Evolutionary conservation across 2,888 invertebrate genomes (phyloP), one percentile per base, ranked within the genome.

Genomic region (Hydraecia micacea): DNA sequence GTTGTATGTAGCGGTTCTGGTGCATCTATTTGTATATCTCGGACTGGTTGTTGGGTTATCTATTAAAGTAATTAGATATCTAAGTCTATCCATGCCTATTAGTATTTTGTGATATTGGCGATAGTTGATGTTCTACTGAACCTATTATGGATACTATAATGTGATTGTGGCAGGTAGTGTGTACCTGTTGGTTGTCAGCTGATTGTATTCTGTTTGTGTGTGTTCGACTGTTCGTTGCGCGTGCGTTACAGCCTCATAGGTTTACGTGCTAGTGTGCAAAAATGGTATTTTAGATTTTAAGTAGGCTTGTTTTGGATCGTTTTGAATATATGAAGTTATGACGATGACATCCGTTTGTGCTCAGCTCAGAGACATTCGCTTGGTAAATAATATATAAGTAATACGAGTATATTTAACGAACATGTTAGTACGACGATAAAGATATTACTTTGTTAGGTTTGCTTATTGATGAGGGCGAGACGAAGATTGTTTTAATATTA

Each of bases 401-500:
- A 11, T 46, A 46, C 46, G 46, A 46, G 46, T 46, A 15, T 15
- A n/a, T 58, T n/a, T 58, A n/a, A n/a, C n/a, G 52, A 63, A 42
- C 36, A 42, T 65, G 9, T 80, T 55, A 18, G 25, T 39, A 36
- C n/a, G 28, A 3, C 36, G 75, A 65, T 84, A 42, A 42, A 79
- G 13, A 60, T 9, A 70, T 60, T 36, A 79, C 15, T 13, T 46
- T 36, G 15, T 42, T 36, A 79, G 28, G 15, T 80, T 79, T 46
- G 42, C 52, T 46, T 55, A 60, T 18, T 66, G 71, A 70, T 21
- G 79, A 78, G 66, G 2, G 36, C 60, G 9, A 65, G n/a, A 77
- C 28, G 66, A 60, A 58, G 60, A 60, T 60, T 52, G 42, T 52
- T 42, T 52, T 18, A 52, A 49, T 46, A 80, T 79, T 58, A 69